These are phyloP conservation scores for Oceanodroma tethys DNA, from an alignment of 2,113 vertebrate species.

Conservation along the genomic window DNA sequence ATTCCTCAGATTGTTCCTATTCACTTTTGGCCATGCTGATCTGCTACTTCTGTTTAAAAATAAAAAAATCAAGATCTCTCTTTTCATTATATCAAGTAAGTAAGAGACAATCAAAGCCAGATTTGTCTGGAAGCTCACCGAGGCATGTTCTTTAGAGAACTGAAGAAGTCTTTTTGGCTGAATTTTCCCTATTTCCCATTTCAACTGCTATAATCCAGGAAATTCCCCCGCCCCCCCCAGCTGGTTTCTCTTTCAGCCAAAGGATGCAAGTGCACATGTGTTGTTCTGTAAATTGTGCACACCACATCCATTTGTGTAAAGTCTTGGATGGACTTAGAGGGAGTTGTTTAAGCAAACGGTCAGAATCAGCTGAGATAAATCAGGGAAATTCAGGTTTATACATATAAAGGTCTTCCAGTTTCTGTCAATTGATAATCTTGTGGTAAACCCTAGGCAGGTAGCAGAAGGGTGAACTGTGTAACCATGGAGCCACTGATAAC, in stretches of 20 bases:
- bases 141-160: background rate
- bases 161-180: background rate
- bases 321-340: background rate
- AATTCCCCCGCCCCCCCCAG: background rate
- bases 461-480: background rate
- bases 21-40: background rate
- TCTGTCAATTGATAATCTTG: background rate
- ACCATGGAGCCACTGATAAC: background rate
- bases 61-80: background rate
- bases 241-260: background rate
- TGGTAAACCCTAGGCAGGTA: background rate
- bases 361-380: background rate
- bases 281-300: background rate
- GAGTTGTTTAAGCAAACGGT: background rate
- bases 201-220: background rate
- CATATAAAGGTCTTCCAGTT: background rate
- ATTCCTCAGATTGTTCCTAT: background rate
- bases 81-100: background rate
- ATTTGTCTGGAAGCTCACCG: background rate
- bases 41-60: background rate
- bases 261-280: background rate
- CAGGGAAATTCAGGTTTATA: background rate
- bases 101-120: background rate
- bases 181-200: background rate
- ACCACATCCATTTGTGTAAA: background rate